Evolutionary conservation across 1,140 invertebrate species (phyloP), one percentile per base, ranked within the genome.

Genomic region (Scaptodrosophila lebanonensis): DNA sequence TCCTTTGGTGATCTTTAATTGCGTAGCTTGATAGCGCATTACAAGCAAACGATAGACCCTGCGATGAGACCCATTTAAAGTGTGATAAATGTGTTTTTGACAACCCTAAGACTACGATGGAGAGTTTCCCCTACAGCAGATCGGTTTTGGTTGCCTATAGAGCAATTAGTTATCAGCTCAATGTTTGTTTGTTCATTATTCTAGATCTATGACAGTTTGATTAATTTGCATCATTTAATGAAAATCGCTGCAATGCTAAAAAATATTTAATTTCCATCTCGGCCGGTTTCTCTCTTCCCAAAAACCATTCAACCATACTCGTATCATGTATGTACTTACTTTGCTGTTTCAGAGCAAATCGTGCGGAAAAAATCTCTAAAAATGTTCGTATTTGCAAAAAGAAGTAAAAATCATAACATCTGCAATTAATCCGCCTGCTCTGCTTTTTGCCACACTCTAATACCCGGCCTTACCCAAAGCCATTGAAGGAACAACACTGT

Each of bases 1-100:
- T 52, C 38, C 33, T 12, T 40, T 9, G 64, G 59, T 48, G 67
- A 68, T 79, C 68, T 69, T 83, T 83, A 76, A 83, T 83, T 83
- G 77, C 76, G 76, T 66, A 76, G 72, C 59, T 67, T 73, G 66
- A 66, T 57, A 70, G 56, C 59, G 73, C 49, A 77, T 77, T 77
- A 77, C 73, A 73, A 69, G 70, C 67, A 66, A 63, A 15, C 53
- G 35, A 59, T 63, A 38, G 40, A 71, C 8, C 33, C 50, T 56
- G 65, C 48, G 48, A 50, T 52, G 22, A 7, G 15, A n/a, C 15
- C 33, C 33, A 1, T 60, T 50, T 75, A 75, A 82, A 82, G 68
- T 84, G 72, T 83, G 79, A 84, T 84, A 73, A 75, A 84, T 84
- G 79, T 17, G 48, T 58, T 71, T 84, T 84, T 83, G 58, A 84